A percentile compares a stretch with the other conserved stretches of the same genome.
phyloP scores from a whole-genome alignment of 2,113 vertebrate genomes.

The Aegithalos caudatus region DNA sequence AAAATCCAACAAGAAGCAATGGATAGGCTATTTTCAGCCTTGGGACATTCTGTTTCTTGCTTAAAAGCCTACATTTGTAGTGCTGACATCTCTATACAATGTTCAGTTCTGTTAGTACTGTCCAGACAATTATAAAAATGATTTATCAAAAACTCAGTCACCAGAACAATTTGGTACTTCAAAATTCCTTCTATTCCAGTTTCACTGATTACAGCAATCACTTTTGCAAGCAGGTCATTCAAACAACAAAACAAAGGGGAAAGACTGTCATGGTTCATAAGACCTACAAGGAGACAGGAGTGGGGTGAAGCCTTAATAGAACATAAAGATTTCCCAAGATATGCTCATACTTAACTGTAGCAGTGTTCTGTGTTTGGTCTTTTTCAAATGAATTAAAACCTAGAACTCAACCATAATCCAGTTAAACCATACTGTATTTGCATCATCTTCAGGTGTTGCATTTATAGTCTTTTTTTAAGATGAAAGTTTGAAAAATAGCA shows the following conservation, averaged over 20 bases:
- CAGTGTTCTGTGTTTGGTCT: background rate
- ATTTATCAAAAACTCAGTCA: slow-evolving; percentile 57
- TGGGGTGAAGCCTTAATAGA: background rate
- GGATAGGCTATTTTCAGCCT: slow-evolving; percentile 43
- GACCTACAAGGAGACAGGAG: background rate
- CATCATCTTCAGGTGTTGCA: background rate
- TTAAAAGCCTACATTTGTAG: slow-evolving; percentile 49
- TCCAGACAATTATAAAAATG: slow-evolving; percentile 59
- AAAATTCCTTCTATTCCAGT: background rate
- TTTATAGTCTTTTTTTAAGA: background rate
- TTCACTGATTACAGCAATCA: slow-evolving; percentile 11
- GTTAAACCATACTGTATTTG: background rate
- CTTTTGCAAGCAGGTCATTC: background rate
- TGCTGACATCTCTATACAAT: background rate
- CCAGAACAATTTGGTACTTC: slow-evolving; percentile 7
- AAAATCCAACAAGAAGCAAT: slow-evolving; percentile 22
- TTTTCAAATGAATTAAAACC: background rate
- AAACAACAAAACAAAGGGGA: background rate
- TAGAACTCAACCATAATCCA: background rate
- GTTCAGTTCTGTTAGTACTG: slow-evolving; percentile 20
- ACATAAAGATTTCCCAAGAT: background rate
- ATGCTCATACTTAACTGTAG: background rate
- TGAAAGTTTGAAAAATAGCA: background rate
- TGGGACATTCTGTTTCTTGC: slow-evolving; percentile 43
- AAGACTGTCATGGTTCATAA: background rate